phyloP scores from a whole-genome alignment of 2,797 vertebrate genomes.

The Fringilla coelebs region DNA sequence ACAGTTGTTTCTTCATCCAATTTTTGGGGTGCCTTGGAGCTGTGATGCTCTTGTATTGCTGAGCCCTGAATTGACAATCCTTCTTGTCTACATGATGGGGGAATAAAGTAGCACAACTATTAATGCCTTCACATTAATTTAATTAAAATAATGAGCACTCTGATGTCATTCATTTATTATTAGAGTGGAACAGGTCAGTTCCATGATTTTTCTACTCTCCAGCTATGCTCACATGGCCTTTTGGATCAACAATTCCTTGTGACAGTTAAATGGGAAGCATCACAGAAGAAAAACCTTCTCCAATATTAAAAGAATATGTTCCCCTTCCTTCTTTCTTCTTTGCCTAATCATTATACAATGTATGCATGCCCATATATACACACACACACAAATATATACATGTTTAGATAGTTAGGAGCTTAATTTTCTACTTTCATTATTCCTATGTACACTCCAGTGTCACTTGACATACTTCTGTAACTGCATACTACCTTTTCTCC shows the following conservation, averaged over 20 bases:
- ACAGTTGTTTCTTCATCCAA: background rate
- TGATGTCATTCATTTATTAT: background rate
- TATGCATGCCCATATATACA: background rate
- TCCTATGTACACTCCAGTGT: background rate
- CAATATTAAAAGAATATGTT: background rate
- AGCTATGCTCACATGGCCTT: background rate
- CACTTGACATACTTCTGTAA: background rate
- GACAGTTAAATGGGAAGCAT: background rate
- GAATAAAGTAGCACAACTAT: background rate
- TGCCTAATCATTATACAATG: background rate
- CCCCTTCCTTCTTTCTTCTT: background rate
- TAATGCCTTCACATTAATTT: background rate
- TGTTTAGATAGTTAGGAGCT: background rate
- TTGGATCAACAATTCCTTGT: background rate
- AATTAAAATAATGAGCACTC: background rate
- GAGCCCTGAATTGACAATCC: background rate
- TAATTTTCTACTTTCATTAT: background rate
- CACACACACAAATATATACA: accelerated
- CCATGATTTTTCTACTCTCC: background rate
- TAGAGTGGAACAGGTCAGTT: background rate
- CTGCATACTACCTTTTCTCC: background rate
- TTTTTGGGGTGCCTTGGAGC: background rate
- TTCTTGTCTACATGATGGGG: background rate
- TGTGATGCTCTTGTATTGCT: background rate
- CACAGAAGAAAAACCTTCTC: background rate